Conservation (phyloP, 2,113 vertebrate species). For the Anguilla rostrata region DNA sequence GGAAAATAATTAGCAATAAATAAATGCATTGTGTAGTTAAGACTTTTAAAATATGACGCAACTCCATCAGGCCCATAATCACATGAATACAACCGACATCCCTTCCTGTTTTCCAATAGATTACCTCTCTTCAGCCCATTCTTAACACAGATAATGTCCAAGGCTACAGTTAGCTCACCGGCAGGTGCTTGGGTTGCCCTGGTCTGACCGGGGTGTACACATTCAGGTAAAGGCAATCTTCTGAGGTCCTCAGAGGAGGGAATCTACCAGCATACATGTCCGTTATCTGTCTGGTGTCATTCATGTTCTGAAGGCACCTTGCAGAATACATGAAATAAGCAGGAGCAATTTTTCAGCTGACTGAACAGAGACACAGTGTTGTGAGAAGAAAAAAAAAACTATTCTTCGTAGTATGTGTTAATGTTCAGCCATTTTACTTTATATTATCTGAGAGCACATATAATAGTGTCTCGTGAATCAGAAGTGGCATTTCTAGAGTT, state of each 20-base stretch:
- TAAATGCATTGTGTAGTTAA: too few species aligned
- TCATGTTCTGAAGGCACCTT: slow-evolving; percentile 15
- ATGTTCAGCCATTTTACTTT: not conserved
- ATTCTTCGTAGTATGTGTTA: not conserved
- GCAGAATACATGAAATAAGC: not conserved
- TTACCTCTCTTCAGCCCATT: not conserved
- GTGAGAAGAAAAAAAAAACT: not conserved
- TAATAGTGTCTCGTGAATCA: too few species aligned
- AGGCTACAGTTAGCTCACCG: not conserved
- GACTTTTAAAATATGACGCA: not conserved
- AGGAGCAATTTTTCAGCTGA: not conserved
- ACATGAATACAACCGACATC: not conserved
- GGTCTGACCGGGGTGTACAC: slow-evolving; percentile 13
- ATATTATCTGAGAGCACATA: not conserved
- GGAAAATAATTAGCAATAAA: not conserved
- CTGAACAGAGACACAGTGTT: not conserved
- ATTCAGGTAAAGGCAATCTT: slow-evolving; percentile 18
- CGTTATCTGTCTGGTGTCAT: not conserved
- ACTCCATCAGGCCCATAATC: not conserved
- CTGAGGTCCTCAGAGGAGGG: not conserved
- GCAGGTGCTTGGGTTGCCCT: not conserved
- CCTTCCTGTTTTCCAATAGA: not conserved
- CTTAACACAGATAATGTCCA: not conserved
- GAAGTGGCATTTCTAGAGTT: too few species aligned
- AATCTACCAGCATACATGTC: slow-evolving; percentile 6